Percentiles rank a stretch among this genome's conserved stretches.
Evolutionary conservation across 2,113 vertebrate genomes (phyloP).

Genomic region (Nipponia nippon): DNA sequence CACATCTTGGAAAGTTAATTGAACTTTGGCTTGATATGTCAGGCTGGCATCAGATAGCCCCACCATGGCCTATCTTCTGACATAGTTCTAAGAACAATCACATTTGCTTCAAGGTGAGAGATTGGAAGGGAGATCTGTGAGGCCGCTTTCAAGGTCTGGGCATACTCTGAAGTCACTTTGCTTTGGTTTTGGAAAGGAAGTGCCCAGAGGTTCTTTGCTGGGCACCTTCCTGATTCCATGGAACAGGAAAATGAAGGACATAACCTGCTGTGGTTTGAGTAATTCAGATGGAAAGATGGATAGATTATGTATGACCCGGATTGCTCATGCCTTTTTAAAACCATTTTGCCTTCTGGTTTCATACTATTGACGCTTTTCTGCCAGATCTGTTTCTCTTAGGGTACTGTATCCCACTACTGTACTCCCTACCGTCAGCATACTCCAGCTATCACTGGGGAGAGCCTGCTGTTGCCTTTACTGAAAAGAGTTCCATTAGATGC

Average conservation of each 20-base stretch:
- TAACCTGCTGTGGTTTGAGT: not conserved
- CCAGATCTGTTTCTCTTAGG: not conserved
- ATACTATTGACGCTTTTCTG: not conserved
- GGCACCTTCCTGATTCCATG: not conserved
- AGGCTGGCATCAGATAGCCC: not conserved
- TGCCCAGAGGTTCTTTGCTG: not conserved
- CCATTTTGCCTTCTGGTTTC: not conserved
- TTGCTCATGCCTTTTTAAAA: not conserved
- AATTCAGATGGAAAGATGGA: not conserved
- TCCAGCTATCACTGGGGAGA: not conserved
- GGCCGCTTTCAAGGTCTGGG: not conserved
- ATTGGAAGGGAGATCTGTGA: not conserved
- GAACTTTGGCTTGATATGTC: not conserved
- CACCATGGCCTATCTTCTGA: not conserved
- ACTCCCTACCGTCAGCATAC: not conserved
- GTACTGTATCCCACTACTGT: not conserved
- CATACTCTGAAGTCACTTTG: not conserved
- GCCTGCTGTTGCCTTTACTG: not conserved
- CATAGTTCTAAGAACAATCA: not conserved
- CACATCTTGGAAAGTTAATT: not conserved
- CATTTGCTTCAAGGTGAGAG: not conserved
- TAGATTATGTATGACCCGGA: not conserved
- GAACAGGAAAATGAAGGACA: not conserved
- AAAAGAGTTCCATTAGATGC: not conserved
- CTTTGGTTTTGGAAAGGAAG: not conserved